Conservation (phyloP, 2,888 invertebrate genomes). For the Dynastes maya region DNA sequence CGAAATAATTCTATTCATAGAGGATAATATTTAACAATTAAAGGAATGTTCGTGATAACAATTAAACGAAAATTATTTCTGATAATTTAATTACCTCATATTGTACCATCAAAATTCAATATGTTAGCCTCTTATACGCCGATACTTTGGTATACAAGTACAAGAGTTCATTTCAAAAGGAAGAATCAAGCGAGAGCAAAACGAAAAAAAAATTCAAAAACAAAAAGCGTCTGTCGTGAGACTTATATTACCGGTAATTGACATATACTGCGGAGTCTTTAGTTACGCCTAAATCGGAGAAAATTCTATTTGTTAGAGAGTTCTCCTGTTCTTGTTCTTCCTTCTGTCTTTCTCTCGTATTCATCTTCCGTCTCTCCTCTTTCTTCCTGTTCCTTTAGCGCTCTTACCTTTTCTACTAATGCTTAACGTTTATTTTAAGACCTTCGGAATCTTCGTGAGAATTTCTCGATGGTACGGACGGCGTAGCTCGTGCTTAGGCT, state of each 20-base stretch:
- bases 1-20: too few species aligned
- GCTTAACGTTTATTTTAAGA: conserved; percentile 9
- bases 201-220: neutral
- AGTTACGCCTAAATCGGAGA: neutral
- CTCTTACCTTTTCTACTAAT: neutral
- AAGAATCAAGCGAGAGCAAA: too few species aligned
- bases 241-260: conserved; percentile 6
- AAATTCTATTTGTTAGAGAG: conserved; percentile 9
- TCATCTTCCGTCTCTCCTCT: neutral
- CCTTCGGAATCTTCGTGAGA: conserved; percentile 9
- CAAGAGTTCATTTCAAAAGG: too few species aligned
- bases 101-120: too few species aligned
- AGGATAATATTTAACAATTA: too few species aligned
- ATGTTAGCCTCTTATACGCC: too few species aligned
- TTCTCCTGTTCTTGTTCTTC: neutral
- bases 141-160: too few species aligned
- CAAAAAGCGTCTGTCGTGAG: neutral
- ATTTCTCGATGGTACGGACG: neutral
- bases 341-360: too few species aligned
- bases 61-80: too few species aligned
- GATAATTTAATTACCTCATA: too few species aligned
- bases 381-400: neutral
- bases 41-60: too few species aligned
- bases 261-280: neutral
- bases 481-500: conserved; percentile 6